Conservation (phyloP, 2,113 vertebrate species). For the Microcebus lehilahytsara region DNA sequence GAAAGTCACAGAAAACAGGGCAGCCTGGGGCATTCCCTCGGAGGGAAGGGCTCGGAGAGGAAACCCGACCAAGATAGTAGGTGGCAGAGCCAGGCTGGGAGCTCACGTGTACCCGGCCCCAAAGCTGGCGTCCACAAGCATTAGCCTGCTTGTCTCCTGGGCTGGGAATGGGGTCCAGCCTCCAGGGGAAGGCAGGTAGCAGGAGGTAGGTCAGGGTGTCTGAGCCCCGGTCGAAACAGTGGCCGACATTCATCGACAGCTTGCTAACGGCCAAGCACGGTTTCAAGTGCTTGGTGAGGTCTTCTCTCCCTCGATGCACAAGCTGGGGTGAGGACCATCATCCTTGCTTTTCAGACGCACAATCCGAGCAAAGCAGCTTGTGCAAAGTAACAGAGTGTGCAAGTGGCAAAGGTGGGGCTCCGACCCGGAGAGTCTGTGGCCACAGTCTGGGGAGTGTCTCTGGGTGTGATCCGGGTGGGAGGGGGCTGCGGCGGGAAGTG, state of each 20-base stretch:
- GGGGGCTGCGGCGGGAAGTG: too few relatives aligned
- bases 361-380: not conserved
- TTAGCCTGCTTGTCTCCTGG: not conserved
- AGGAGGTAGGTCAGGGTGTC: not conserved
- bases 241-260: accelerated
- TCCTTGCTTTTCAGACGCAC: not conserved
- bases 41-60: not conserved
- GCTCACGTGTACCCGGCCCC: not conserved
- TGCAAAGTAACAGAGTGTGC: not conserved
- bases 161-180: not conserved
- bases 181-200: not conserved
- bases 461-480: too few relatives aligned
- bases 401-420: not conserved
- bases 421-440: accelerated
- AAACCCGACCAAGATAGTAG: accelerated
- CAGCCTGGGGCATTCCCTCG: not conserved
- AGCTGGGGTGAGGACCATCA: accelerated
- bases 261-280: accelerated
- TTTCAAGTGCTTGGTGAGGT: accelerated
- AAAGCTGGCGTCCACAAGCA: not conserved
- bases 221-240: accelerated
- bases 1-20: not conserved
- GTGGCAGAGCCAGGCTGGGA: not conserved
- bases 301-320: accelerated
- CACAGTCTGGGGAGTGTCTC: accelerated